A percentile compares a stretch with the other conserved stretches of the same genome.
Conservation (phyloP, 2,797 vertebrate species). For the Hemibagrus guttatus region DNA sequence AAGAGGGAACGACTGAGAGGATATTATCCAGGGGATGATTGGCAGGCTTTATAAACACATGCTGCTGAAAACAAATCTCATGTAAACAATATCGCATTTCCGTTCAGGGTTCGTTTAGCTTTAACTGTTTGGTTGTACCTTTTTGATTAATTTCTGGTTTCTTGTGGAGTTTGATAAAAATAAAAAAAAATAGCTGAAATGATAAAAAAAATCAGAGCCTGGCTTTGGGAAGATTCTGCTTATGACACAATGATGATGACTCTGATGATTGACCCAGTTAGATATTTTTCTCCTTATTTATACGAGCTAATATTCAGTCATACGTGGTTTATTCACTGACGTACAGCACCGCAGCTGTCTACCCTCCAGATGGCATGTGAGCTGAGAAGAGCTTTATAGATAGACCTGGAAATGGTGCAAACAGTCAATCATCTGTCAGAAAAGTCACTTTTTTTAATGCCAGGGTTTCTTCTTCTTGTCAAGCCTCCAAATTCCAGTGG, state of each 20-base stretch:
- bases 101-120: neutral
- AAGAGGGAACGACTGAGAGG: neutral
- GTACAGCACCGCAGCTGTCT: neutral
- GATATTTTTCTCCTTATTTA: neutral
- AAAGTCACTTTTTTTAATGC: neutral
- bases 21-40: conserved; percentile 25
- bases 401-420: neutral
- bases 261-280: neutral
- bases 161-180: neutral
- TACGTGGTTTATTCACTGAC: neutral
- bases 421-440: conserved; percentile 9
- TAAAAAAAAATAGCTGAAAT: neutral
- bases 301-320: neutral
- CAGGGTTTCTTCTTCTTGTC: neutral
- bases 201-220: neutral
- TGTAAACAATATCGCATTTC: conserved; percentile 20
- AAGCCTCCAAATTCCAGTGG: no score
- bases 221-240: neutral
- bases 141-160: neutral
- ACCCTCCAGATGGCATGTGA: neutral
- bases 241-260: neutral
- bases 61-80: conserved; percentile 10
- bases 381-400: neutral
- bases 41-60: conserved; percentile 3
- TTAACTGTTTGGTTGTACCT: neutral